Base-by-base conservation (phyloP, 2,797 vertebrate genomes). In the Lophius americanus region DNA sequence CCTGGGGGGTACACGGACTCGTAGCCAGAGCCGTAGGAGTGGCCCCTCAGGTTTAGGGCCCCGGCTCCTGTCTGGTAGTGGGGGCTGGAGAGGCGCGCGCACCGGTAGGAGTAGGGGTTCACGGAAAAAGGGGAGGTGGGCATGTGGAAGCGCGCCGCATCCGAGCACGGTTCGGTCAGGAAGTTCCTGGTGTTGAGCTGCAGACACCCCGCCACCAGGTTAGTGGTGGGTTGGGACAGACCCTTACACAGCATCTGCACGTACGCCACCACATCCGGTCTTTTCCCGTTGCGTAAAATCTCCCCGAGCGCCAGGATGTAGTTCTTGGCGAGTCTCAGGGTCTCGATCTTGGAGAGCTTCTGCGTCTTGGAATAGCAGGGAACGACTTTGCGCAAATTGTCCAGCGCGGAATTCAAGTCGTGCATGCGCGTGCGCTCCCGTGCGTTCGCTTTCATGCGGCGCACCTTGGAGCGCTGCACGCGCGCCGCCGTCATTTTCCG, bases 341-440 rank as follows among this genome's bases (percentile, higher is more conserved):
- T 99, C 90, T 99, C 98, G 71, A 99, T 99, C 87, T 99, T 99
- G 81, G 97, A 99, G 58, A 99, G 94, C 86, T 99, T 99, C 70
- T 99, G 98, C 0, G 97, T 99, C 89, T 99, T 99, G 86, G 98
- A 99, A 82, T 99, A 99, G 69, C 98, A 99, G 0, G 98, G 98
- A 2, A 99, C 98, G 75, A 99, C 97, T 87, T 99, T 99, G 74
- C 98, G 96, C 87, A 99, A 93, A 86, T 98, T 98, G 92, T 99
- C 98, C 90, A 99, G 91, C 43, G 97, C 97, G 0, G 97, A 97
- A 91, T 99, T 99, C 79, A 99, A 88, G 89, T 96, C 97, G 91
- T 99, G 98, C 98, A 99, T 99, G 65, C 98, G 97, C 87, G 96
- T 99, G 49, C 98, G 93, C 88, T 99, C 98, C 36, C 98, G 93